Evolutionary conservation across 1,140 invertebrate genomes (phyloP).

Genomic region (Nomia melanderi): DNA sequence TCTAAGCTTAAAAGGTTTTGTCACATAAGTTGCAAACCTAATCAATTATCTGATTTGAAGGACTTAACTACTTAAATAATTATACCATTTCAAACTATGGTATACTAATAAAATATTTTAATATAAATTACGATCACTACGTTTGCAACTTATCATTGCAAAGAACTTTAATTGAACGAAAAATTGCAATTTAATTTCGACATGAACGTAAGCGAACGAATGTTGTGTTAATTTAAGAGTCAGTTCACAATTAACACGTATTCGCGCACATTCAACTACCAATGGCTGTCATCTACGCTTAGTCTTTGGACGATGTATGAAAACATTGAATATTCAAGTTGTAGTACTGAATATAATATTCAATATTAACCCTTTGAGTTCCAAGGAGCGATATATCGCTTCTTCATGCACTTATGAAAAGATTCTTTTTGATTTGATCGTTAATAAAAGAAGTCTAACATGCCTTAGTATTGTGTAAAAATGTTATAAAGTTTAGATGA

Average conservation of each 20-base stretch:
- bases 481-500: too few relatives aligned
- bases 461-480: too few relatives aligned
- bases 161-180: background rate
- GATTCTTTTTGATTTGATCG: too few relatives aligned
- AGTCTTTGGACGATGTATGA: constrained; percentile 1
- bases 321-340: background rate
- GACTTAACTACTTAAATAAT: background rate
- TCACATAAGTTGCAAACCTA: background rate
- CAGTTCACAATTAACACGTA: too few relatives aligned
- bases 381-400: too few relatives aligned
- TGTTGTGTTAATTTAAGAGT: background rate
- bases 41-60: background rate
- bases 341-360: too few relatives aligned
- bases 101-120: background rate
- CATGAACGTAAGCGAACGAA: background rate
- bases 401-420: too few relatives aligned
- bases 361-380: too few relatives aligned
- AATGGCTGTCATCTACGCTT: background rate
- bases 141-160: too few relatives aligned
- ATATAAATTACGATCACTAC: background rate
- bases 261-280: background rate
- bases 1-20: background rate
- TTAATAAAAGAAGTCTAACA: too few relatives aligned
- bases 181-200: background rate
- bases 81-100: background rate